phyloP scores from a whole-genome alignment of 2,113 vertebrate genomes.

The Pseudopipra pipra region DNA sequence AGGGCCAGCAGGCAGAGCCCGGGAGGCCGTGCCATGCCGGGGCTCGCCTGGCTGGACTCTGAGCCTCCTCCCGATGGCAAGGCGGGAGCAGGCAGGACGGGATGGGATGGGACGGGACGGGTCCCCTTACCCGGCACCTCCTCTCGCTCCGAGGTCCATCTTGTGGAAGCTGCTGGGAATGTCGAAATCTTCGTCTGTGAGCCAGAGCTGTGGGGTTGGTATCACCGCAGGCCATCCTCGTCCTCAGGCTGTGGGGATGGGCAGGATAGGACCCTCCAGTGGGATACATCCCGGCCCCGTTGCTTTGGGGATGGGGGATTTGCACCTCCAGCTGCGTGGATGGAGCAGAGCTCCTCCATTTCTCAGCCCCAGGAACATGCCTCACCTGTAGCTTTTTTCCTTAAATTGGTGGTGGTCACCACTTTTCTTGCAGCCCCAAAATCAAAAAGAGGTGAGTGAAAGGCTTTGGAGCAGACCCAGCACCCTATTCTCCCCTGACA shows the following conservation, averaged over 20 bases:
- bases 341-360: not conserved
- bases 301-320: rapidly evolving
- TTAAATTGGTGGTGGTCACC: not conserved
- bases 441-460: not conserved
- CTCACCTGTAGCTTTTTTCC: not conserved
- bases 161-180: conserved; percentile 68
- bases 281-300: rapidly evolving
- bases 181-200: not conserved
- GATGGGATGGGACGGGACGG: not conserved
- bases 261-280: rapidly evolving
- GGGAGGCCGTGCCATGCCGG: conserved; percentile 61
- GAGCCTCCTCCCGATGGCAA: not conserved
- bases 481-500: not conserved
- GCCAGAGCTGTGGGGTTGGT: rapidly evolving
- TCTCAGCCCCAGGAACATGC: rapidly evolving
- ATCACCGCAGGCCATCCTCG: not conserved
- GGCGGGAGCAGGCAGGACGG: not conserved
- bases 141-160: conserved; percentile 64
- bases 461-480: not conserved
- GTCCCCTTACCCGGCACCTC: conserved; percentile 15
- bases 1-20: conserved; percentile 34
- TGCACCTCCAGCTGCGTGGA: rapidly evolving
- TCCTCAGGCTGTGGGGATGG: rapidly evolving
- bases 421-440: not conserved
- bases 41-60: not conserved